These are phyloP conservation scores for Epizoanthus stellaris DNA, from an alignment of 92 coral and sea anemone species.

Conservation along the genomic window DNA sequence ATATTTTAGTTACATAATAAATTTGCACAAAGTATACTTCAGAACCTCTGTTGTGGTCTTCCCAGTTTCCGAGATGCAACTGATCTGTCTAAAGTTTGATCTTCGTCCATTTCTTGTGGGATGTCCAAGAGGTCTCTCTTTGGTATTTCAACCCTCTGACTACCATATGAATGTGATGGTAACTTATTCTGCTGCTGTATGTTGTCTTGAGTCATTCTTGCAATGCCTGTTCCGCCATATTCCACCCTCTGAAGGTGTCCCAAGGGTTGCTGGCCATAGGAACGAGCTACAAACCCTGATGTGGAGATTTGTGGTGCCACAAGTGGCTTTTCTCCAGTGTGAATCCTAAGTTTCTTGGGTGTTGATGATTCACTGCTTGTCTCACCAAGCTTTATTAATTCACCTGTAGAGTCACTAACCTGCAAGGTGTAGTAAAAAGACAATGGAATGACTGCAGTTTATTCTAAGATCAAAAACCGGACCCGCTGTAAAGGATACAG, in stretches of 20 bases:
- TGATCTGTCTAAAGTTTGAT: background rate
- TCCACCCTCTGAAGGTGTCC: background rate
- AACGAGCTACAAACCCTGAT: background rate
- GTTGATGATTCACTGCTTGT: slow-evolving; percentile 50
- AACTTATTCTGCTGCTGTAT: background rate
- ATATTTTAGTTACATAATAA: background rate
- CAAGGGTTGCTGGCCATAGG: background rate
- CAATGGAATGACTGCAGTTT: background rate
- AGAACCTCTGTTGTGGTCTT: slow-evolving; percentile 10
- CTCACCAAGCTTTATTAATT: slow-evolving; percentile 80
- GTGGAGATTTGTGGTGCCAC: background rate
- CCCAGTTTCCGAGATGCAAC: background rate
- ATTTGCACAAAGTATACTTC: background rate
- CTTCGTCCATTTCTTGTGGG: slow-evolving; percentile 4
- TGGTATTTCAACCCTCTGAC: background rate
- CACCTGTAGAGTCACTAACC: slow-evolving; percentile 88
- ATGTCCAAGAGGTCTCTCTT: background rate
- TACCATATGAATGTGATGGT: slow-evolving; percentile 4
- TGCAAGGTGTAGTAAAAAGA: background rate
- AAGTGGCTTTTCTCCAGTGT: background rate
- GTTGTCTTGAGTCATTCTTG: background rate
- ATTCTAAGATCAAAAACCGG: background rate
- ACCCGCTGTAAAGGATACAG: background rate
- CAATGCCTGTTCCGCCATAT: background rate
- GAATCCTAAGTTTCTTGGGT: background rate